Evolutionary conservation across 2,888 invertebrate genomes (phyloP).

Genomic region (Cheilosia urbana): DNA sequence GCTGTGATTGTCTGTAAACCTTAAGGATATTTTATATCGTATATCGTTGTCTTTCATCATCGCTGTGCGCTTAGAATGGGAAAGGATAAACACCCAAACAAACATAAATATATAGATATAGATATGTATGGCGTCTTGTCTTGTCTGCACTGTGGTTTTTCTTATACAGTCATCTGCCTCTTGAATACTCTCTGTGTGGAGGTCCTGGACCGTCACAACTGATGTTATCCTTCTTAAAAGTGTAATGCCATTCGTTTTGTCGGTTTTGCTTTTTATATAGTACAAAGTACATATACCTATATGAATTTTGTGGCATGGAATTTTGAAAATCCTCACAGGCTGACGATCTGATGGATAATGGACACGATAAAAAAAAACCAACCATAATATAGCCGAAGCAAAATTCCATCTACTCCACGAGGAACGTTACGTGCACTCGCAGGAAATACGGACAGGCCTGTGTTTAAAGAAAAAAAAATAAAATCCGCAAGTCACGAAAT

Average conservation of each 20-base stretch:
- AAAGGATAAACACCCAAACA: slow-evolving; percentile 21
- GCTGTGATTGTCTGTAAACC: slow-evolving; percentile 61
- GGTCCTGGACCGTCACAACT: slow-evolving; percentile 13
- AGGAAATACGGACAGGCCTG: neutral
- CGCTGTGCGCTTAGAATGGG: neutral
- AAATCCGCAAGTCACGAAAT: slow-evolving; percentile 14
- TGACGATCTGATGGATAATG: slow-evolving; percentile 43
- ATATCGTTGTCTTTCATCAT: slow-evolving; percentile 13
- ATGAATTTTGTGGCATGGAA: neutral
- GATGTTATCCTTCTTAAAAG: slow-evolving; percentile 52
- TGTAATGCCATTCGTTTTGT: slow-evolving; percentile 24
- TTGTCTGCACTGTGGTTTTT: slow-evolving; percentile 26
- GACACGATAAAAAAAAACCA: neutral
- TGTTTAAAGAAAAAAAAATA: slow-evolving; percentile 2
- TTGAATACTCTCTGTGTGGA: neutral
- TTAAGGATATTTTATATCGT: slow-evolving; percentile 54
- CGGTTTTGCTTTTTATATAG: too few species aligned
- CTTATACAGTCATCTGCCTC: neutral
- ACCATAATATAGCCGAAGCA: neutral
- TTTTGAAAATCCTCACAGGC: slow-evolving; percentile 3
- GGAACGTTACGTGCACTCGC: neutral
- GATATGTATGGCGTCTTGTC: slow-evolving; percentile 27
- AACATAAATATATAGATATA: neutral
- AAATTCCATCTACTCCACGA: neutral
- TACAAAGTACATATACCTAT: too few species aligned